Base-by-base conservation (phyloP, 2,888 invertebrate genomes). In the Nasonovia ribisnigri region DNA sequence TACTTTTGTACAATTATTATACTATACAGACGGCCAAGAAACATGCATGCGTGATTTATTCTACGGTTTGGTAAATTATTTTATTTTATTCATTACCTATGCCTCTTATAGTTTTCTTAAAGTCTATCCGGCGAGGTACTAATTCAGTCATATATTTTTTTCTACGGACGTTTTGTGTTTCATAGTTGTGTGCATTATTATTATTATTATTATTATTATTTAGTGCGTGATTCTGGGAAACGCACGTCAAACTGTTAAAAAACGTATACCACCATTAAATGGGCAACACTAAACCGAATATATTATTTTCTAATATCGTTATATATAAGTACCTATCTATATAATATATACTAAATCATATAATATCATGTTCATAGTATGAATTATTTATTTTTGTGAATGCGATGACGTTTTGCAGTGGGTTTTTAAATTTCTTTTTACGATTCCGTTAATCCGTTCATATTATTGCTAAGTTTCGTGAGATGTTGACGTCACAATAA, bases 41-140 rank as follows among this genome's bases (percentile, higher is more conserved):
- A 92, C 29, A 48, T 43, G 42, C 36, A 89, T 43, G 89, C 88
- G 92, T 54, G 92, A 92, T 88, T 91, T 86, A 86, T 91, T 92
- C 92, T 43, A 51, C 43, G 42, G 92, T 43, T 92, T 51, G 88
- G 77, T 87, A 92, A 92, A 88, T 92, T 60, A 60, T 43, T 60
- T 67, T 6, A 67, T 88, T 84, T 46, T 91, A 43, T 88, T 51
- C 6, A 26, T 87, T 92, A 46, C 26, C 48, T 46, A 46, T 20
- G 29, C 88, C 92, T 88, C 26, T 29, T 77, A 87, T 48, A 48
- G 42, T 88, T 51, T 88, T 26, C 36, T 92, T 26, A 51, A 92
- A 43, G 8, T 51, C 8, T 88, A n/a, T 91, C n/a, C 46, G 29
- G 8, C 87, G 4, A 4, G 24, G 29, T 87, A 36, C 46, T 86